Evolutionary conservation across 2,113 vertebrate genomes (phyloP), one percentile per base, ranked within the genome.

Genomic region (Myanophis thanlyinensis): DNA sequence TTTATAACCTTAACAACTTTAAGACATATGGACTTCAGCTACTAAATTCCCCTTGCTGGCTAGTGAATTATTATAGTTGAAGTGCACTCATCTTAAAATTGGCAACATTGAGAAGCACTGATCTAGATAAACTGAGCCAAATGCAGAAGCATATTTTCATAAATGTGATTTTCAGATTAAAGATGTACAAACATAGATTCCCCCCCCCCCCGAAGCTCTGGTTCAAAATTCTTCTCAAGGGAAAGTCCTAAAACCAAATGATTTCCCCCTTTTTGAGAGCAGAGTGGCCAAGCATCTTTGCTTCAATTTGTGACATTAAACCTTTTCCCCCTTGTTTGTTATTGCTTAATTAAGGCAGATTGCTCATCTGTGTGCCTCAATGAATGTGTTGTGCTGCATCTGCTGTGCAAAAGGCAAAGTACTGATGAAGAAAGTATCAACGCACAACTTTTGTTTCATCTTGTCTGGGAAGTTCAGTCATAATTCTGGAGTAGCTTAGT

Each of bases 71-170:
- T 67, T 67, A 12, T 1, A 62, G 59, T 5, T 62, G 62, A 67
- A 67, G 30, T 35, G 30, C 30, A n/a, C 62, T 67, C 30, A n/a
- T n/a, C 62, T 67, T 67, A 67, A 67, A 67, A 67, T 67, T 15
- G 62, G n/a, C 1, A 67, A 67, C n/a, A n/a, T 67, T 15, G 62
- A n/a, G 12, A n/a, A 67, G 27, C 8, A 59, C 93, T 95, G 94
- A 93, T 88, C 93, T 54, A 88, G 90, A 96, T 93, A 87, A 94
- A 9, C n/a, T 30, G 53, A 87, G 46, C 85, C 91, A 96, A 94
- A 96, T 91, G 30, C 1, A 10, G 92, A 85, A 94, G 89, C 90
- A 27, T 27, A 93, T 96, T 92, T 86, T 87, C 53, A 87, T 85
- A 62, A 94, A 92, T 94, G 84, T 94, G 92, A 93, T 95, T 59